phyloP scores from a whole-genome alignment of 2,888 invertebrate species.

The Archips crataeganus region DNA sequence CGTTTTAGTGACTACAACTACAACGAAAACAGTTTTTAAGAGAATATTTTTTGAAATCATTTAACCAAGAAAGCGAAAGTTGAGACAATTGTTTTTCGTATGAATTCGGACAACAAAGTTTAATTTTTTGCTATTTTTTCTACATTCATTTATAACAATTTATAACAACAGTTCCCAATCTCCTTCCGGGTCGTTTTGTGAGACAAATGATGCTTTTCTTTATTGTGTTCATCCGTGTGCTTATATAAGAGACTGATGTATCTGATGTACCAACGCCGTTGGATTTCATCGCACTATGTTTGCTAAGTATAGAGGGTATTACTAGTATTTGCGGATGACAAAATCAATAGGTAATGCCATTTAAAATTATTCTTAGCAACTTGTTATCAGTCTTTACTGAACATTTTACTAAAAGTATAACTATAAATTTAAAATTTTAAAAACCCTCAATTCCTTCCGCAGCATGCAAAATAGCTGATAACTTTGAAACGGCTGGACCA shows the following conservation, averaged over 20 bases:
- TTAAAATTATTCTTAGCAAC: no score
- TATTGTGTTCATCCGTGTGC: constrained; percentile 12
- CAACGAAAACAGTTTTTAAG: neutral
- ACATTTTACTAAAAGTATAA: no score
- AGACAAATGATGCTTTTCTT: constrained; percentile 1
- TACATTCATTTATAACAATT: neutral
- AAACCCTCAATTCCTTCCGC: no score
- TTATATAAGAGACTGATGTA: constrained; percentile 3
- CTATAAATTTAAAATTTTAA: no score
- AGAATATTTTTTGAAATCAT: neutral
- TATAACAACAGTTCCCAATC: neutral
- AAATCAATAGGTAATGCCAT: no score
- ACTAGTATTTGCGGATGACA: neutral
- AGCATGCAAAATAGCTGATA: no score
- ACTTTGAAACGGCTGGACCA: no score
- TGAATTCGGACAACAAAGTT: neutral
- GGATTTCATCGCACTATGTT: neutral
- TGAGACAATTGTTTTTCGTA: neutral
- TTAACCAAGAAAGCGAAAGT: neutral
- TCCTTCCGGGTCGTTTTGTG: neutral
- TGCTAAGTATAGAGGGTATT: neutral
- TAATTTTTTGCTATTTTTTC: neutral
- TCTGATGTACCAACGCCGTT: neutral
- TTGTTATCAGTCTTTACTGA: no score
- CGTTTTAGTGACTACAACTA: neutral